Evolutionary conservation across 2,888 invertebrate genomes (phyloP).

Genomic region (Leucophenga maculata): DNA sequence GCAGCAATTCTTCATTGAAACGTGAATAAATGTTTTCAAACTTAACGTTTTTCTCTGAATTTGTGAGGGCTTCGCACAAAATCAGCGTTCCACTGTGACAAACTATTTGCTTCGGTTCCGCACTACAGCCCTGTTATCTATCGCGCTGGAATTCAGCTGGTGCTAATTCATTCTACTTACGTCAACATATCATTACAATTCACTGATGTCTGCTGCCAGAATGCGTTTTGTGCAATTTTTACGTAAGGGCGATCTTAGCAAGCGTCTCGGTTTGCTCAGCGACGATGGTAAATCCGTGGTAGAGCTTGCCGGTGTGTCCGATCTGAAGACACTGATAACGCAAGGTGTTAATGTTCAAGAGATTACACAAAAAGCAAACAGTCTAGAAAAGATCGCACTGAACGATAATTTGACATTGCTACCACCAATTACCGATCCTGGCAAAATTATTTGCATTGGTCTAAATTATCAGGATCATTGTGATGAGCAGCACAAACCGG

Average conservation of each 20-base stretch:
- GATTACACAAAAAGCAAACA: slow-evolving; percentile 59
- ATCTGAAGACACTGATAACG: slow-evolving; percentile 73
- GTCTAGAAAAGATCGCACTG: slow-evolving; percentile 43
- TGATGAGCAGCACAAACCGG: slow-evolving; percentile 82
- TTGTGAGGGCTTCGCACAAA: too few species aligned
- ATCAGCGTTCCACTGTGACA: too few species aligned
- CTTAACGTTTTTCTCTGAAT: too few species aligned
- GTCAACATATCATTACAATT: background rate
- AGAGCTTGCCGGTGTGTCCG: slow-evolving; percentile 73
- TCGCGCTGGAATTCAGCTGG: background rate
- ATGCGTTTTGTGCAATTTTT: slow-evolving; percentile 81
- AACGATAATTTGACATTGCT: slow-evolving; percentile 63
- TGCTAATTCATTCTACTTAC: background rate
- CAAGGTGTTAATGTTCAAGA: slow-evolving; percentile 65
- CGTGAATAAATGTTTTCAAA: too few species aligned
- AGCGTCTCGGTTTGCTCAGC: slow-evolving; percentile 79
- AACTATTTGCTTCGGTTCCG: too few species aligned
- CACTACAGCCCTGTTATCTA: too few species aligned
- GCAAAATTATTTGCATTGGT: slow-evolving; percentile 89
- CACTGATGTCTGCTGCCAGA: slow-evolving; percentile 33
- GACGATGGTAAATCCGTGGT: slow-evolving; percentile 79
- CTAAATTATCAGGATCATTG: slow-evolving; percentile 91
- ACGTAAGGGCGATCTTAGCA: slow-evolving; percentile 75
- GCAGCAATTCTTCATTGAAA: background rate
- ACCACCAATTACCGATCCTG: slow-evolving; percentile 84